Evolutionary conservation across 2,113 vertebrate species (phyloP), one percentile per base, ranked within the genome.

Genomic region (Otolemur garnettii): DNA sequence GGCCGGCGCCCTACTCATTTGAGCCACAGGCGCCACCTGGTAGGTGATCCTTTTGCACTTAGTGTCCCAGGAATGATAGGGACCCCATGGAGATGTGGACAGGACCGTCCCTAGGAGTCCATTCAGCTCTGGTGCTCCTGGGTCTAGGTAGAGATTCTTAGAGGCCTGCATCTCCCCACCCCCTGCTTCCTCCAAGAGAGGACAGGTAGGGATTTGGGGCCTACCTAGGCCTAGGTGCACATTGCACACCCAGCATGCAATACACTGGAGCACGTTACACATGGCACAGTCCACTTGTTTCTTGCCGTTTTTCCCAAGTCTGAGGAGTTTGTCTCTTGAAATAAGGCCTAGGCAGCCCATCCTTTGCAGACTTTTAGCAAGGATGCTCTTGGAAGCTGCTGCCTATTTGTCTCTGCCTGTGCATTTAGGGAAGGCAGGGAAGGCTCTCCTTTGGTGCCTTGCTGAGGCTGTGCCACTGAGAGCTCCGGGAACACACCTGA

Each of bases 131-230:
- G 57, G 64, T 19, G 60, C 66, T 7, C 71, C 33, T 10, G 45
- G 18, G 35, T 50, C 55, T 21, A 50, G 53, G 33, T 0, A 0
- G 42, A 87, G 71, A 24, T 33, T 30, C 53, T 79, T 24, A 55
- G 79, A 64, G 12, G 13, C 10, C 26, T 45, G 85, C 38, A 38
- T 38, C 30, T 55, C 81, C 28, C 38, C 72, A 62, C 15, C 22
- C 26, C 19, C 0, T 38, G 7, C 22, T 84, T 94, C 45, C 57
- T 89, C 68, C 28, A 12, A 55, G 28, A 64, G 21, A 1, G 15
- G 35, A 50, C 4, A 8, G n/a, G 33, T n/a, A 0, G 0, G 6
- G 4, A 14, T 0, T 30, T 64, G 33, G 33, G 53, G 62, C 50
- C 74, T 38, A 38, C 38, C 38, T 38, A 38, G 38, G 45, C 9